These are phyloP conservation scores for Rhagoletis zephyria DNA, from an alignment of 1,140 invertebrate species.

Conservation along the genomic window DNA sequence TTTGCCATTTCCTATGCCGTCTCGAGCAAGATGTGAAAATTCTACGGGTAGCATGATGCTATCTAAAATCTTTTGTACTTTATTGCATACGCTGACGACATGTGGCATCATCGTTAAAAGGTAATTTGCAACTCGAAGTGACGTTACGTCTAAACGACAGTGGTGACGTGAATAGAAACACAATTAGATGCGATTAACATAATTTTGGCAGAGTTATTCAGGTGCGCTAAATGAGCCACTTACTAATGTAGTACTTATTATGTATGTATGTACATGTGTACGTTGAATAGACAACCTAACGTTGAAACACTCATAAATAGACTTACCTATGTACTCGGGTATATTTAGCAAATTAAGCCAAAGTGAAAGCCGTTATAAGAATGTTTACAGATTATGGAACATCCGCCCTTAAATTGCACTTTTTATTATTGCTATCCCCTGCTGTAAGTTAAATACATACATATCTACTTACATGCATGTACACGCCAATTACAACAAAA, in stretches of 20 bases:
- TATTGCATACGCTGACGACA: constrained; percentile 22
- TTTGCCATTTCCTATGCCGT: not conserved
- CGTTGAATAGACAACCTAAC: not conserved
- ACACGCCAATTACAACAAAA: constrained; percentile 24
- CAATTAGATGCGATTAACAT: constrained; percentile 45
- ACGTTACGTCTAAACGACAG: not conserved
- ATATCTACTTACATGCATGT: not conserved
- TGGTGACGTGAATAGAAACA: constrained; percentile 32
- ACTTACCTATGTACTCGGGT: not conserved
- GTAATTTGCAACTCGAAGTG: constrained; percentile 37
- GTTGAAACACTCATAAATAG: not conserved
- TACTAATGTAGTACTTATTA: not conserved
- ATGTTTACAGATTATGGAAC: not conserved
- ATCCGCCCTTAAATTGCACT: not conserved
- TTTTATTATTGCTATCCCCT: not conserved
- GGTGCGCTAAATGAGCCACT: constrained; percentile 37
- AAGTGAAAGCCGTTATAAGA: constrained; percentile 2
- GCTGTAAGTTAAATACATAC: not conserved
- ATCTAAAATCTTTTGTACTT: not conserved
- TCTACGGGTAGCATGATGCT: not conserved
- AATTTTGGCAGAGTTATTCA: constrained; percentile 48
- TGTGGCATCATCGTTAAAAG: constrained; percentile 37
- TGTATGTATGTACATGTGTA: not conserved
- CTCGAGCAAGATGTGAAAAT: not conserved
- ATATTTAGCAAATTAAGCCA: not conserved